These are phyloP conservation scores for Mnemiopsis leidyi DNA, from an alignment of 37 sponge, comb jelly and placozoan genomes.

Conservation along the genomic window DNA sequence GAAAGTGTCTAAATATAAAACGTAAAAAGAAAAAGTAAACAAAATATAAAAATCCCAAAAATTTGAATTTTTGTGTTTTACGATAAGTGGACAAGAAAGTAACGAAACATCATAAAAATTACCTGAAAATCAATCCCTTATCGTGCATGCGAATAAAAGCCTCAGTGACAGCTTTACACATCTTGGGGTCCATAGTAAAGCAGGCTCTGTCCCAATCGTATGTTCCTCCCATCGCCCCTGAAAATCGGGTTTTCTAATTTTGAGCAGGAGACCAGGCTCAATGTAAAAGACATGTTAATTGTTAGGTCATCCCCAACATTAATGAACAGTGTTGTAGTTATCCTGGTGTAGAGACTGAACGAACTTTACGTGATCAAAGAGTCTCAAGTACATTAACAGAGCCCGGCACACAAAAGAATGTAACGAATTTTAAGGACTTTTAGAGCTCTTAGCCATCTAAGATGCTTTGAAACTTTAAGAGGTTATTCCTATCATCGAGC, in stretches of 20 bases:
- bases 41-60: neutral
- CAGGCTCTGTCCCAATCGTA: constrained; percentile 95
- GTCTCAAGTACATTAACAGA: too few species aligned
- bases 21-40: neutral
- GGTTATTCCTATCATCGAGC: too few species aligned
- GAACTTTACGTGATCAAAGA: too few species aligned
- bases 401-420: too few species aligned
- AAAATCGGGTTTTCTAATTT: neutral
- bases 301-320: too few species aligned
- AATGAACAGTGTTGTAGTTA: too few species aligned
- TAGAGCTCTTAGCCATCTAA: too few species aligned
- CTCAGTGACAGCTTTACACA: constrained; percentile 91
- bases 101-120: neutral
- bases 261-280: neutral
- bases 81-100: neutral
- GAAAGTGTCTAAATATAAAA: constrained; percentile 5
- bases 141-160: constrained; percentile 86
- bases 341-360: too few species aligned
- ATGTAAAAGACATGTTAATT: constrained; percentile 73
- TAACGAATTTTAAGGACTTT: too few species aligned
- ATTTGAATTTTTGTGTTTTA: neutral
- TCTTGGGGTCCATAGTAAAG: constrained; percentile 97
- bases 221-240: constrained; percentile 76
- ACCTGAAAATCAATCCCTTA: constrained; percentile 89
- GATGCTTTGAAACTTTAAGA: too few species aligned